phyloP scores from a whole-genome alignment of 2,888 invertebrate genomes.

The Idaea aversata region DNA sequence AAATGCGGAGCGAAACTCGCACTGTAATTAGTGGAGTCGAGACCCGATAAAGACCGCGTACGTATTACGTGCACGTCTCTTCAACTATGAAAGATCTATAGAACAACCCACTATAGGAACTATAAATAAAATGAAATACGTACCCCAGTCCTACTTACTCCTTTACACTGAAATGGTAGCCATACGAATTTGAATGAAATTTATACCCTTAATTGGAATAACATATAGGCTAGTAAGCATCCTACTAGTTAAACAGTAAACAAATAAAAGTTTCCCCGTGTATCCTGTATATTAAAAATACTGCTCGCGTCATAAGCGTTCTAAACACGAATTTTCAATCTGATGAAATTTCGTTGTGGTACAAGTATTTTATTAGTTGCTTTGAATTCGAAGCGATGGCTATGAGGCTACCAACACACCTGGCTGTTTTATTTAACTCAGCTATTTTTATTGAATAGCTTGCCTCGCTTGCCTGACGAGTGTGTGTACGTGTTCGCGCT shows the following conservation, averaged over 20 bases:
- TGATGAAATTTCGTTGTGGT: slow-evolving; percentile 44
- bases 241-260: neutral
- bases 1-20: slow-evolving; percentile 53
- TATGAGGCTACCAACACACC: neutral
- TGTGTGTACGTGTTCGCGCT: slow-evolving; percentile 26
- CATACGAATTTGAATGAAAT: neutral
- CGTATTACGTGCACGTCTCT: slow-evolving; percentile 21
- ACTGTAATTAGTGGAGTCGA: slow-evolving; percentile 65
- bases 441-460: neutral
- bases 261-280: neutral
- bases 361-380: slow-evolving; percentile 42
- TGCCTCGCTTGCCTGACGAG: slow-evolving; percentile 28
- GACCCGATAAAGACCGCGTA: slow-evolving; percentile 32
- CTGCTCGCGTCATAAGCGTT: slow-evolving; percentile 38
- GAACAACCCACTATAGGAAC: neutral
- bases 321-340: slow-evolving; percentile 50
- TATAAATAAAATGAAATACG: neutral
- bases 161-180: too few species aligned
- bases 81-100: neutral
- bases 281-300: slow-evolving; percentile 24
- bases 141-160: neutral
- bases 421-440: slow-evolving; percentile 3
- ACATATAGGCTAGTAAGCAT: neutral
- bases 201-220: too few species aligned
- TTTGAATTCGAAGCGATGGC: slow-evolving; percentile 14